Evolutionary conservation across 2,888 invertebrate genomes (phyloP), one percentile per base, ranked within the genome.

Genomic region (Onchidella celtica): DNA sequence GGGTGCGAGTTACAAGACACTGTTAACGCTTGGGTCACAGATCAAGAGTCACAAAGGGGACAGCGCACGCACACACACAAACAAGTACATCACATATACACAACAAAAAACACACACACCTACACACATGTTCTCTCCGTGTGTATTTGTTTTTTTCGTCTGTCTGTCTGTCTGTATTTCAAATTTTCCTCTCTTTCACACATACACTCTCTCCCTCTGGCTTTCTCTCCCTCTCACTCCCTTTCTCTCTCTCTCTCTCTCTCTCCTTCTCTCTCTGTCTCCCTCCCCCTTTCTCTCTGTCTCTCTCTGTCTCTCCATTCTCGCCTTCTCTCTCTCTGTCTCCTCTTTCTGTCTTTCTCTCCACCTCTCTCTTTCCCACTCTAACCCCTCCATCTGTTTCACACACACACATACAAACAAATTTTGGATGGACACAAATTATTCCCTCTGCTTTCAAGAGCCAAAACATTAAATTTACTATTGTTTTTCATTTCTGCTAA

Each of bases 201-300:
- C n/a, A n/a, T n/a, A n/a, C n/a, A n/a, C n/a, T n/a, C n/a, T n/a
- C n/a, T n/a, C n/a, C n/a, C 47, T n/a, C n/a, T 40, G 3, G 38
- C 70, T 70, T 3, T 69, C 69, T 69, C 36, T 69, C 34, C 36
- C 36, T 36, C 69, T 34, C 36, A 36, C 69, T 69, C 36, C 36
- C 69, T 69, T 38, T 69, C 36, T 69, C 36, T 36, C 69, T 69
- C 36, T 69, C 69, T 69, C 36, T 69, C 69, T 69, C 36, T 69
- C 69, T 69, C 69, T 36, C 36, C 32, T 21, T 69, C 21, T 36
- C 36, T 36, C 36, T 69, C 36, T 34, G 11, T 21, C 27, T 40
- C 24, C 38, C 24, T 47, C 24, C 24, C 24, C n/a, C 40, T 70
- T 17, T 24, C 40, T 47, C 40, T 47, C n/a, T 70, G 40, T 70